Evolutionary conservation across 2,797 vertebrate genomes (phyloP).

Genomic region (Potorous gilbertii): DNA sequence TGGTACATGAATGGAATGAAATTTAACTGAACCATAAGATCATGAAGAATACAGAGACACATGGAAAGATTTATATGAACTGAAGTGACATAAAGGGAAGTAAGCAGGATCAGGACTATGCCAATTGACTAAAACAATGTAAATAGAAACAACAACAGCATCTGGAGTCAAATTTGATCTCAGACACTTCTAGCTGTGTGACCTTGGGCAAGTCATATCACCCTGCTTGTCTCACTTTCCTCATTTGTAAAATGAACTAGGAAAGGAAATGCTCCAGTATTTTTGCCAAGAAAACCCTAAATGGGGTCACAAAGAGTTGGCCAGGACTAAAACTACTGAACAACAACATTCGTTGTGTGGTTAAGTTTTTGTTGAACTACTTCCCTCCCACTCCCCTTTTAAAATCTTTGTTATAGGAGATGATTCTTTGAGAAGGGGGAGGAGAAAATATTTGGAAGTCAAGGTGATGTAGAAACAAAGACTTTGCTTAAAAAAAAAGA

Average conservation of each 20-base stretch:
- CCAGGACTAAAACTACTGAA: not conserved
- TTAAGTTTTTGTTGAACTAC: not conserved
- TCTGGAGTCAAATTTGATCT: not conserved
- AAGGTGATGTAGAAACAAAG: not conserved
- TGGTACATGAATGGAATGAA: not conserved
- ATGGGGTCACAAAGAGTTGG: not conserved
- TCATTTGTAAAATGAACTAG: not conserved
- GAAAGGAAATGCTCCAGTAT: not conserved
- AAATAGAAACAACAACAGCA: too few species aligned
- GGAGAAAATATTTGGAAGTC: not conserved
- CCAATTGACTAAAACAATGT: too few species aligned
- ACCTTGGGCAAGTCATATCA: not conserved
- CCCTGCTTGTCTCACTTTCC: not conserved
- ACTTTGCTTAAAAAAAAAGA: not conserved
- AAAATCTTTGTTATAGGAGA: not conserved
- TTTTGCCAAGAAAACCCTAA: not conserved
- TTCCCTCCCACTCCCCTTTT: not conserved
- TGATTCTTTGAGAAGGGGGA: not conserved
- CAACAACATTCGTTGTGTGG: not conserved
- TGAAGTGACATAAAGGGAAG: too few species aligned
- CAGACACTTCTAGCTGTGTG: not conserved
- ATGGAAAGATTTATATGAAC: too few species aligned
- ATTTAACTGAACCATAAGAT: not conserved
- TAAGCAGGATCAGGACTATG: too few species aligned
- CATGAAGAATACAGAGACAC: too few species aligned